These are phyloP conservation scores for Pentamera pediparva DNA, from an alignment of 53 echinoderm and acorn worm genomes.

Conservation along the genomic window DNA sequence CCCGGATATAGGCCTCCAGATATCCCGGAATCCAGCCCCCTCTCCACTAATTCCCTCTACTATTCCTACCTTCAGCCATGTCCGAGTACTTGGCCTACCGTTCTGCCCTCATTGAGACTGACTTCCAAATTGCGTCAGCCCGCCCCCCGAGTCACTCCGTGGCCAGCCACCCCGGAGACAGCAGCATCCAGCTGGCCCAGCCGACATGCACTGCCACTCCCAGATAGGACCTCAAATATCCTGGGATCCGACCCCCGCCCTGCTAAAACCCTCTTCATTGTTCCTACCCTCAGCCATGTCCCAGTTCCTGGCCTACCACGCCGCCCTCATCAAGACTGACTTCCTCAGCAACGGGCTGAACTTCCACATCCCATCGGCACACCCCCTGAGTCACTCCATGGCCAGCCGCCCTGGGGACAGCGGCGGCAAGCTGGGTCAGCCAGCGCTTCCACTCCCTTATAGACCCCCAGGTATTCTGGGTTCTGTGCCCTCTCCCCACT, in stretches of 20 bases:
- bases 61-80: slow-evolving; percentile 55
- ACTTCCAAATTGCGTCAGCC: slow-evolving; percentile 69
- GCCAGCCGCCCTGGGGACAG: slow-evolving; percentile 2
- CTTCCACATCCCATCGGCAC: slow-evolving; percentile 70
- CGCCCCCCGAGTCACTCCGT: slow-evolving; percentile 64
- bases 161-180: too few relatives aligned
- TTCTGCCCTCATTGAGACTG: slow-evolving; percentile 64
- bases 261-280: too few relatives aligned
- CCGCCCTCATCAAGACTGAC: slow-evolving; percentile 62
- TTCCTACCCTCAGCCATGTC: slow-evolving; percentile 73
- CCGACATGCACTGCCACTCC: too few relatives aligned
- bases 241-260: too few relatives aligned
- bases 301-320: slow-evolving; percentile 60
- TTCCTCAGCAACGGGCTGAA: slow-evolving; percentile 58
- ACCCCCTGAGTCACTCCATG: slow-evolving; percentile 63
- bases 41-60: too few relatives aligned
- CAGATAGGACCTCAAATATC: too few relatives aligned
- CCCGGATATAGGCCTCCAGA: slow-evolving; percentile 35
- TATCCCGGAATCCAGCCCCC: too few relatives aligned
- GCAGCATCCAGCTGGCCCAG: too few relatives aligned
- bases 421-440: slow-evolving; percentile 51
- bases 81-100: slow-evolving; percentile 64
- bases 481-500: too few relatives aligned
- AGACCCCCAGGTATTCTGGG: slow-evolving; percentile 40
- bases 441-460: slow-evolving; percentile 58